These are phyloP conservation scores for Achroia grisella DNA, from an alignment of 1,140 invertebrate species.

Conservation along the genomic window DNA sequence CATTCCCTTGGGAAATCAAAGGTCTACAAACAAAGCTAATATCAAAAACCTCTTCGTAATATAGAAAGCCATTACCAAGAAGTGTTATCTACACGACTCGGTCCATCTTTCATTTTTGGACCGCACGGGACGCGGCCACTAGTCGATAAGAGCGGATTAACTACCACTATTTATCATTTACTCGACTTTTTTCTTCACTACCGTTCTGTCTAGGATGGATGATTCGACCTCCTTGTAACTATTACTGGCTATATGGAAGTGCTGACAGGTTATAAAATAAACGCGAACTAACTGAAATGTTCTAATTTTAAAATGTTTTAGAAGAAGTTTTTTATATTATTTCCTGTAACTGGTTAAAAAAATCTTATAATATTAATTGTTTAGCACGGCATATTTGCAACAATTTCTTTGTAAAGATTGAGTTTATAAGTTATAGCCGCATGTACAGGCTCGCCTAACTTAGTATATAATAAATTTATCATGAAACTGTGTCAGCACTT, in stretches of 20 bases:
- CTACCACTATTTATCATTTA: conserved; percentile 66
- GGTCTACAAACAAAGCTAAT: background rate
- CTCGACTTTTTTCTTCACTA: conserved; percentile 60
- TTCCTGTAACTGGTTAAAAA: no score
- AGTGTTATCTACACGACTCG: conserved; percentile 48
- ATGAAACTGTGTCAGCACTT: no score
- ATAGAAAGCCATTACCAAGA: conserved; percentile 57
- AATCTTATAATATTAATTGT: no score
- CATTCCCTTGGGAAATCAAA: background rate
- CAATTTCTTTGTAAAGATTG: no score
- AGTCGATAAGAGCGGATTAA: conserved; percentile 66
- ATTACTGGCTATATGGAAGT: conserved; percentile 13
- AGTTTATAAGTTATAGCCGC: no score
- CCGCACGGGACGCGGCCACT: conserved; percentile 53
- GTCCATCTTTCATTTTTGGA: conserved; percentile 69
- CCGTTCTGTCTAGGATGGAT: conserved; percentile 34
- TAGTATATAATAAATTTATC: no score
- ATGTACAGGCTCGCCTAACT: no score
- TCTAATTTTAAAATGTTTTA: no score
- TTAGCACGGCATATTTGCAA: no score
- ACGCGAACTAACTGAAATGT: no score
- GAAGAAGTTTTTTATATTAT: no score
- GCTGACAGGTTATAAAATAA: background rate
- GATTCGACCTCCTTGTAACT: conserved; percentile 30
- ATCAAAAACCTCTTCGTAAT: conserved; percentile 20